Conservation (phyloP, 2,113 vertebrate species). For the Archilochus colubris region DNA sequence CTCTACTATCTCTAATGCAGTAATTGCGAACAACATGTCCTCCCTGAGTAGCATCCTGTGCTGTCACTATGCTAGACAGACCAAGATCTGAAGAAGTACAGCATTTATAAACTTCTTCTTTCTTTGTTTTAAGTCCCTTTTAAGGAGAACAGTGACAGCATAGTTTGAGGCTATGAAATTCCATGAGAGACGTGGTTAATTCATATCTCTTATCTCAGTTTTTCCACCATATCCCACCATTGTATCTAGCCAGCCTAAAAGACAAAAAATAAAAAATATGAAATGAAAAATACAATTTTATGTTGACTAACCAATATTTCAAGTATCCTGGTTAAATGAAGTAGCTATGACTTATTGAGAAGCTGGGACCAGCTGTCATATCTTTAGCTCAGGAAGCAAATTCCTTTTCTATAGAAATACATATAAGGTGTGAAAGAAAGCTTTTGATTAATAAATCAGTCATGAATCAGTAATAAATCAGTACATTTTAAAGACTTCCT, state of each 20-base stretch:
- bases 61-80: neutral
- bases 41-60: neutral
- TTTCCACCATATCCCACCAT: neutral
- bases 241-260: neutral
- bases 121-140: neutral
- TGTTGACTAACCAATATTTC: neutral
- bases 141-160: neutral
- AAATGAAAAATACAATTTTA: neutral
- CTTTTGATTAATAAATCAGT: neutral
- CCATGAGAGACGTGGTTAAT: fast-evolving
- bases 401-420: neutral
- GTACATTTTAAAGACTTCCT: neutral
- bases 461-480: neutral
- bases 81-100: neutral
- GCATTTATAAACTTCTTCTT: neutral
- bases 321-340: neutral
- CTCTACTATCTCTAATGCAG: neutral
- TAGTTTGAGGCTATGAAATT: neutral
- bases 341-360: neutral
- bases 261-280: neutral
- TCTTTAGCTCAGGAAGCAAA: neutral
- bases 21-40: neutral
- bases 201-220: neutral
- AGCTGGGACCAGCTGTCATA: neutral
- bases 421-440: neutral